Base-by-base conservation (phyloP, 2,888 invertebrate genomes). In the Lasioglossum marginatum region DNA sequence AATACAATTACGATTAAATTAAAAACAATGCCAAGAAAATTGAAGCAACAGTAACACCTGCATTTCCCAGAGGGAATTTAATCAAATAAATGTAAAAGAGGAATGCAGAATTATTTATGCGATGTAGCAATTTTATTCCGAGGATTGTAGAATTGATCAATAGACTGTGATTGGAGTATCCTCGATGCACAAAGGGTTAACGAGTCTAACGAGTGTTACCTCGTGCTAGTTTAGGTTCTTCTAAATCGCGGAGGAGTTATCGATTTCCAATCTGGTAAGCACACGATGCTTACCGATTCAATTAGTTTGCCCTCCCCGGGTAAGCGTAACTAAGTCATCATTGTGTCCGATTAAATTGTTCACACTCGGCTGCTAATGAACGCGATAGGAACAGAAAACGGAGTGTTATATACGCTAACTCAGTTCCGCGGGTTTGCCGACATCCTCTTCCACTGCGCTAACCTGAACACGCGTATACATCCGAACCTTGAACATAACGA, bases 341-440 rank as follows among this genome's bases (percentile, higher is more conserved):
- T n/a, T 43, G 31, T 43, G 16, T 1, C 16, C 40, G 8, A 16
- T 52, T 45, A 45, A 79, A 48, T 79, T 43, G 14, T 48, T 66
- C 37, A 75, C 63, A 45, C 63, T 66, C 63, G 16, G 45, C 23
- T 63, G 79, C 45, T 75, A 45, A 66, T 27, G 37, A 79, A 66
- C 27, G 27, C 79, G 45, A 37, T 23, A 66, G 2, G 19, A 14
- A 63, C 45, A 16, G 4, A n/a, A 27, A 60, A 27, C n/a, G 23
- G 34, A n/a, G 37, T 66, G 60, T 45, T 31, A 34, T 37, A 23
- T 52, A n/a, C 60, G 68, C 23, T 37, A n/a, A 14, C 5, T 63
- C n/a, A 74, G 10, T 16, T 34, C 23, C 40, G 34, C 45, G 43
- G 14, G n/a, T 71, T 71, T 71, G 19, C 27, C 43, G 43, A 31